Evolutionary conservation across 2,113 vertebrate genomes (phyloP).

Genomic region (Solenodon paradoxus): DNA sequence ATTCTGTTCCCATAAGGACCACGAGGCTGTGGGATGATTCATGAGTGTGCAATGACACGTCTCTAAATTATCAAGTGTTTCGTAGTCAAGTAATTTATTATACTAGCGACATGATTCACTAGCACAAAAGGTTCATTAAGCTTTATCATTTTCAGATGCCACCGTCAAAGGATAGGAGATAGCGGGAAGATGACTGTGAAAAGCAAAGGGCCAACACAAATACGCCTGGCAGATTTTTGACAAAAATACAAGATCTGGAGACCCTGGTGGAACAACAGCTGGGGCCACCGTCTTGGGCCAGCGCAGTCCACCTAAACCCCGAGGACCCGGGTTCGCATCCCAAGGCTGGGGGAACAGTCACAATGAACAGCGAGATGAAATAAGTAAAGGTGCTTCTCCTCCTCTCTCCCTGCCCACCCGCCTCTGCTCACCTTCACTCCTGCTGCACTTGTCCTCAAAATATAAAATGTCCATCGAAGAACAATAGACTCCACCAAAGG

Average conservation of each 20-base stretch:
- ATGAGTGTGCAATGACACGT: background rate
- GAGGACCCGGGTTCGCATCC: too few relatives aligned
- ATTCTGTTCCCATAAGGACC: constrained; percentile 59
- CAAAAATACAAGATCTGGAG: background rate
- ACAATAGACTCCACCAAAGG: background rate
- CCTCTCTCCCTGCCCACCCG: too few relatives aligned
- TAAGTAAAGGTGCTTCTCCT: too few relatives aligned
- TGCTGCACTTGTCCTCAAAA: too few relatives aligned
- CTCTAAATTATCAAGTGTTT: background rate
- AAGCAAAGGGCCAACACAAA: background rate
- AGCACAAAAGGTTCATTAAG: background rate
- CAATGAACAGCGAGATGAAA: too few relatives aligned
- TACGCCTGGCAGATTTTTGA: background rate
- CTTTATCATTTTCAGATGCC: background rate
- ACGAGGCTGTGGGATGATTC: constrained; percentile 22
- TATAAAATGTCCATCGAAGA: too few relatives aligned
- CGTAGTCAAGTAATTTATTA: background rate
- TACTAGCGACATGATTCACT: background rate
- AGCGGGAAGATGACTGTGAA: background rate
- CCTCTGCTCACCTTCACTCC: too few relatives aligned
- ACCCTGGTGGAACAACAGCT: too few relatives aligned
- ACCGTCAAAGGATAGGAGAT: background rate
- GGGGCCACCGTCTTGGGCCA: too few relatives aligned
- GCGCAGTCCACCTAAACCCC: too few relatives aligned
- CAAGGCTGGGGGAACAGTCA: too few relatives aligned